Conservation (phyloP, 2,797 vertebrate genomes). For the Acipenser ruthenus region DNA sequence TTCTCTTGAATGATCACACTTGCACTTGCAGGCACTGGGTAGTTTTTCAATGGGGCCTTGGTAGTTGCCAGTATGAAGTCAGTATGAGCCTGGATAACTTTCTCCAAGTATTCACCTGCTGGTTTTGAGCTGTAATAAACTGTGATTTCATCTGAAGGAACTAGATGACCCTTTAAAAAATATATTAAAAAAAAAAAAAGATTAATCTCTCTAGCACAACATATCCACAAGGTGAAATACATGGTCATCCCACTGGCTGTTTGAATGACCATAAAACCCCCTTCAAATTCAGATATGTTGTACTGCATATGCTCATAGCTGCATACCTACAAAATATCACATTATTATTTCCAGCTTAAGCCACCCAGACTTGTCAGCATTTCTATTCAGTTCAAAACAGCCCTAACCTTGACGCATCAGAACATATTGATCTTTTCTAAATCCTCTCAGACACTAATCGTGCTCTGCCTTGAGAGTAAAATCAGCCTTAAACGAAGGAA, state of each 20-base stretch:
- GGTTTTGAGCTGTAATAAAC: constrained; percentile 79
- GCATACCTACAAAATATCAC: background rate
- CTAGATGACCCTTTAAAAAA: constrained; percentile 70
- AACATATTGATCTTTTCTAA: constrained; percentile 50
- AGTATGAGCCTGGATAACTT: constrained; percentile 76
- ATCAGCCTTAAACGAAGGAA: constrained; percentile 38
- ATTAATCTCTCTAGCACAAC: too few relatives aligned
- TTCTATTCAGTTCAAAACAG: constrained; percentile 19
- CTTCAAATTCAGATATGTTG: too few relatives aligned
- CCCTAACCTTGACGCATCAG: constrained; percentile 50
- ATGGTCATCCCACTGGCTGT: too few relatives aligned
- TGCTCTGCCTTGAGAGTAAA: constrained; percentile 45
- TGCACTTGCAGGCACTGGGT: constrained; percentile 66
- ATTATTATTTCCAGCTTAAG: too few relatives aligned
- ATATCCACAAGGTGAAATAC: too few relatives aligned
- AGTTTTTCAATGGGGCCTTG: constrained; percentile 78
- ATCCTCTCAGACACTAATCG: constrained; percentile 38
- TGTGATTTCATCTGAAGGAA: constrained; percentile 86
- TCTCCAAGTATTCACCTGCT: constrained; percentile 73
- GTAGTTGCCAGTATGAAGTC: constrained; percentile 88
- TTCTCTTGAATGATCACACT: constrained; percentile 81
- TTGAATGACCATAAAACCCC: too few relatives aligned
- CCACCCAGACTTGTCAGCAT: too few relatives aligned
- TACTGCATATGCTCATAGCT: background rate
- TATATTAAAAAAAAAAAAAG: background rate